phyloP scores from a whole-genome alignment of 2,888 invertebrate species.

The Oscheius sp. region DNA sequence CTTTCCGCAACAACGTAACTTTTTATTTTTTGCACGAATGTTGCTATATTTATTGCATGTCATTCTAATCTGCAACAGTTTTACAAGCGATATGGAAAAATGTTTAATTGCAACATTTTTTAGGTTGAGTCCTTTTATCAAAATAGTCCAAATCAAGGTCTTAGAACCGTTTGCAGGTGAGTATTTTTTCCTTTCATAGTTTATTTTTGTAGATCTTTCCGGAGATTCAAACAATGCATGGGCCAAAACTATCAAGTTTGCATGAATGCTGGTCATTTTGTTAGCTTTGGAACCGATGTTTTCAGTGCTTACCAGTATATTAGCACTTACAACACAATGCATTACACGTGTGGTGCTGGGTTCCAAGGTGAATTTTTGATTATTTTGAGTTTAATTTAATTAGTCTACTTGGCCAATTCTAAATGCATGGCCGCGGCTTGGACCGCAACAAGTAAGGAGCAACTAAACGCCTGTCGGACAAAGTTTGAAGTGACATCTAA shows the following conservation, averaged over 20 bases:
- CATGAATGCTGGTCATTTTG: slow-evolving; percentile 47
- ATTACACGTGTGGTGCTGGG: slow-evolving; percentile 61
- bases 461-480: slow-evolving; percentile 43
- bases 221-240: slow-evolving; percentile 55
- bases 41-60: neutral
- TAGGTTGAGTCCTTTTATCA: slow-evolving; percentile 52
- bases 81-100: neutral
- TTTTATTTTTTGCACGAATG: neutral
- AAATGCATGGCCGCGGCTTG: slow-evolving; percentile 50
- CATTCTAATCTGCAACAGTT: neutral
- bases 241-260: slow-evolving; percentile 43
- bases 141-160: slow-evolving; percentile 40
- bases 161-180: slow-evolving; percentile 53
- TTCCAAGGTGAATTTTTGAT: slow-evolving; percentile 45
- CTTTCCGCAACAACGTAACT: slow-evolving; percentile 41
- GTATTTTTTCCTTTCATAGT: neutral
- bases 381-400: neutral
- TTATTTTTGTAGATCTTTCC: slow-evolving; percentile 49
- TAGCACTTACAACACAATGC: slow-evolving; percentile 59
- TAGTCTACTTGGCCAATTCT: slow-evolving; percentile 50
- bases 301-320: slow-evolving; percentile 52
- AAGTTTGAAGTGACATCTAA: slow-evolving; percentile 42
- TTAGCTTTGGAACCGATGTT: slow-evolving; percentile 35
- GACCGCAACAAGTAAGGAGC: slow-evolving; percentile 33
- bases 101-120: neutral